Conservation (phyloP, 2,888 invertebrate species). For the Rugalucina vietnamica region DNA sequence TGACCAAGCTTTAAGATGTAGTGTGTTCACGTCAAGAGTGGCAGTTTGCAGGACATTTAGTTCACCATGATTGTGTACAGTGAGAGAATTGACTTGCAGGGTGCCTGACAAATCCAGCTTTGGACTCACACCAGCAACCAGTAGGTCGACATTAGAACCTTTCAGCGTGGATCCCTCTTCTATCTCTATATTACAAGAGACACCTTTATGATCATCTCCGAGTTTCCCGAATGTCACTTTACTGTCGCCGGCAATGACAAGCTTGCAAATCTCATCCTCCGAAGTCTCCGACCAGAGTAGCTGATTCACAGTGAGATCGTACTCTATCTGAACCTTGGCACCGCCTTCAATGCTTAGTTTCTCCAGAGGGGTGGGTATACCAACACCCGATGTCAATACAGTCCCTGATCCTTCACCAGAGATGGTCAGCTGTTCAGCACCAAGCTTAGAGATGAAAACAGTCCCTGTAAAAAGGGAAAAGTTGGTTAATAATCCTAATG, state of each 20-base stretch:
- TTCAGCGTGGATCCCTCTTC: conserved; percentile 27
- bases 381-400: conserved; percentile 14
- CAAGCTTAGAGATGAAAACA: conserved; percentile 45
- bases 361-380: conserved; percentile 44
- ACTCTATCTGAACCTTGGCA: conserved; percentile 54
- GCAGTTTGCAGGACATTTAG: conserved; percentile 54
- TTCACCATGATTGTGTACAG: conserved; percentile 56
- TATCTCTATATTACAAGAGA: conserved; percentile 40
- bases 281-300: conserved; percentile 56
- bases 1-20: conserved; percentile 58
- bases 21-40: conserved; percentile 20
- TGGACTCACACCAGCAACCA: conserved; percentile 56
- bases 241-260: conserved; percentile 49
- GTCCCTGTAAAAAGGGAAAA: conserved; percentile 55
- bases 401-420: conserved; percentile 28
- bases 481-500: no score
- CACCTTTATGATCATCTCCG: conserved; percentile 46
- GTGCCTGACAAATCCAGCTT: conserved; percentile 55
- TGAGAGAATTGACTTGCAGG: conserved; percentile 42
- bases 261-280: conserved; percentile 47
- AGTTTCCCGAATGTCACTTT: conserved; percentile 44
- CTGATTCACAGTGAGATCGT: conserved; percentile 45
- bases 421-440: conserved; percentile 21
- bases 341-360: conserved; percentile 52
- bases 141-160: conserved; percentile 39